Conservation (phyloP, 2,797 vertebrate genomes). For the Gymnoscopelus microlampas region DNA sequence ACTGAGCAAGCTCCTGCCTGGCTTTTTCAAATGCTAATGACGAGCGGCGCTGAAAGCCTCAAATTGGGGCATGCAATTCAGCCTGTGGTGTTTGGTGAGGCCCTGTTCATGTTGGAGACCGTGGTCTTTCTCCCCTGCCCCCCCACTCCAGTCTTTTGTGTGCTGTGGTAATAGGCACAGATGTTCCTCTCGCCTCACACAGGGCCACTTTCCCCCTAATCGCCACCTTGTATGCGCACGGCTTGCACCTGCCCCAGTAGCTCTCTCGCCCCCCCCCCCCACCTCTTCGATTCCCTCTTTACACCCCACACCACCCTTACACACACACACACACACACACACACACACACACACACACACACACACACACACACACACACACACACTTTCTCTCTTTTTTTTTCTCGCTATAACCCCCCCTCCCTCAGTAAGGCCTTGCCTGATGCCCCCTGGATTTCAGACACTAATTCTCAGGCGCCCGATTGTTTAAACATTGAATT, state of each 20-base stretch:
- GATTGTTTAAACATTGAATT: slow-evolving; percentile 71
- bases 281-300: slow-evolving; percentile 32
- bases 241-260: slow-evolving; percentile 86
- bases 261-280: slow-evolving; percentile 49
- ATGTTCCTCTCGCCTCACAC: slow-evolving; percentile 86
- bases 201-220: slow-evolving; percentile 85
- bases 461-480: slow-evolving; percentile 46
- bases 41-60: slow-evolving; percentile 77
- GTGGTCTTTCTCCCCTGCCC: slow-evolving; percentile 49
- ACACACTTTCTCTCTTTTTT: not conserved
- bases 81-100: slow-evolving; percentile 80
- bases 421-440: slow-evolving; percentile 43
- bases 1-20: slow-evolving; percentile 62
- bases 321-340: slow-evolving; percentile 7
- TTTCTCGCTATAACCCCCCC: slow-evolving; percentile 34
- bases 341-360: slow-evolving; percentile 28
- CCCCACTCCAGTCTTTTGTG: slow-evolving; percentile 72
- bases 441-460: slow-evolving; percentile 56
- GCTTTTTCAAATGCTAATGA: slow-evolving; percentile 86
- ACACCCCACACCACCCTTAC: slow-evolving; percentile 8
- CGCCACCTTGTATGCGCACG: slow-evolving; percentile 82
- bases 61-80: slow-evolving; percentile 83
- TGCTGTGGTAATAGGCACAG: slow-evolving; percentile 86
- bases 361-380: slow-evolving; percentile 4
- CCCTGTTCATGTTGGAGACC: slow-evolving; percentile 78